Conservation (phyloP, 2,797 vertebrate species). For the Coendou prehensilis region DNA sequence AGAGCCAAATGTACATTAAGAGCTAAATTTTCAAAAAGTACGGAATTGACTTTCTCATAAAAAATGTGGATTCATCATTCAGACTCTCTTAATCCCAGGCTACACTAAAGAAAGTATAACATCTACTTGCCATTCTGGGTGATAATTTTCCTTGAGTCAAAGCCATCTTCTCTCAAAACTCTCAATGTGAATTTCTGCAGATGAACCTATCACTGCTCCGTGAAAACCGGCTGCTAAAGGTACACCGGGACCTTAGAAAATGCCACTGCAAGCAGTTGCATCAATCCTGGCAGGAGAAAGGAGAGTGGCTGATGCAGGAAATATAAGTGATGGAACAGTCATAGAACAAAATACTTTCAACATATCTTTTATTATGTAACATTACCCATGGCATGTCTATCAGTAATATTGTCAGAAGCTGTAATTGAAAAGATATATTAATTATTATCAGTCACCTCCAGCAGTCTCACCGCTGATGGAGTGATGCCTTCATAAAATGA, state of each 20-base stretch:
- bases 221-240: slow-evolving; percentile 39
- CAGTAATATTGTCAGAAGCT: slow-evolving; percentile 77
- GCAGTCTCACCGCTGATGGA: slow-evolving; percentile 62
- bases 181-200: slow-evolving; percentile 16
- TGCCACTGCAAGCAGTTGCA: slow-evolving; percentile 23
- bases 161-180: slow-evolving; percentile 42
- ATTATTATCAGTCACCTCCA: slow-evolving; percentile 82
- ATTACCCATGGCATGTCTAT: slow-evolving; percentile 63
- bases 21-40: slow-evolving; percentile 73
- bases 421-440: slow-evolving; percentile 83
- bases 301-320: slow-evolving; percentile 28
- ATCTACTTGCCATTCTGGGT: background rate
- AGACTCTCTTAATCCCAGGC: slow-evolving; percentile 31
- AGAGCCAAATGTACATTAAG: slow-evolving; percentile 68
- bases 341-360: slow-evolving; percentile 76
- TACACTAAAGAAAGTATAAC: slow-evolving; percentile 18
- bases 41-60: slow-evolving; percentile 57
- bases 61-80: slow-evolving; percentile 60
- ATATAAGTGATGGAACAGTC: slow-evolving; percentile 71
- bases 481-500: slow-evolving; percentile 71
- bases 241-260: slow-evolving; percentile 48
- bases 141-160: slow-evolving; percentile 60
- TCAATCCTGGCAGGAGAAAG: slow-evolving; percentile 27
- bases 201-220: background rate
- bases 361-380: slow-evolving; percentile 77